Conservation (phyloP, 2,797 vertebrate genomes). For the Gambusia yucatana region DNA sequence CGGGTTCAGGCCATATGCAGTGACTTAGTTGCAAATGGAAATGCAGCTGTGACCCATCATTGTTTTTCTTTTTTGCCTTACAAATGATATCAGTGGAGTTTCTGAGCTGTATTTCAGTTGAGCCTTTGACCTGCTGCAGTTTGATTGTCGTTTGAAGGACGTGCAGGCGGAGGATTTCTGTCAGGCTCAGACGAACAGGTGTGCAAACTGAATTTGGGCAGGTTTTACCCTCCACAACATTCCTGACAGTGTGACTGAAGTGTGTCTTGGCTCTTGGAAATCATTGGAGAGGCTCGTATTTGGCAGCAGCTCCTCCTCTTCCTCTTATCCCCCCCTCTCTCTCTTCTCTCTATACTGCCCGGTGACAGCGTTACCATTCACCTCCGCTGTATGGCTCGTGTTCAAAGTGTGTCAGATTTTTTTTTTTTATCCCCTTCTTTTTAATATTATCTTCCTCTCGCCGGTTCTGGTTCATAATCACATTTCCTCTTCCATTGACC, state of each 20-base stretch:
- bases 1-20: conserved; percentile 11
- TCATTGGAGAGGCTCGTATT: conserved; percentile 48
- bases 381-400: conserved; percentile 33
- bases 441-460: conserved; percentile 35
- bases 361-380: conserved; percentile 55
- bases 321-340: conserved; percentile 37
- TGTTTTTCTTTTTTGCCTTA: background rate
- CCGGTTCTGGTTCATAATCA: conserved; percentile 64
- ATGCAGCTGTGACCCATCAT: conserved; percentile 13
- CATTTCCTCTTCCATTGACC: conserved; percentile 63
- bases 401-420: conserved; percentile 57
- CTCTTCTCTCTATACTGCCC: conserved; percentile 54
- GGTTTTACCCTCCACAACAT: conserved; percentile 51
- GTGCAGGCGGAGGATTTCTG: conserved; percentile 44
- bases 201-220: conserved; percentile 60
- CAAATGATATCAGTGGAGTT: background rate
- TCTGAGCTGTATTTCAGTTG: background rate
- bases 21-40: background rate
- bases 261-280: conserved; percentile 59
- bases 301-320: conserved; percentile 56
- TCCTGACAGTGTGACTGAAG: conserved; percentile 53
- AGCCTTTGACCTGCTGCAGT: conserved; percentile 8
- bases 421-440: conserved; percentile 7
- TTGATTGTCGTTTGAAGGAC: conserved; percentile 21
- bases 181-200: conserved; percentile 50